These are phyloP conservation scores for Asteroscopus sphinx DNA, from an alignment of 2,888 invertebrate genomes.

Conservation along the genomic window DNA sequence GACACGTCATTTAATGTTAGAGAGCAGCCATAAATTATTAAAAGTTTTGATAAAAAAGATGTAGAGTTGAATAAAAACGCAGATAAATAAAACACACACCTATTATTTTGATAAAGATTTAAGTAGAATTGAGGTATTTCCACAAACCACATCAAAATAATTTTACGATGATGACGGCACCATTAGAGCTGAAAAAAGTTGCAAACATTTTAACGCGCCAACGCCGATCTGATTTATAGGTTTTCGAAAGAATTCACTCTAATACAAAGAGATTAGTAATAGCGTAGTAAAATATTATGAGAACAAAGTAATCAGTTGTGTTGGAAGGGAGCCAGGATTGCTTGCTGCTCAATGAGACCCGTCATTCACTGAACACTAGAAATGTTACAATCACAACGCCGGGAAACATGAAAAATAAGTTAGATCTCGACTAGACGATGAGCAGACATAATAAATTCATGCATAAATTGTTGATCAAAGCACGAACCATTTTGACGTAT, in stretches of 20 bases:
- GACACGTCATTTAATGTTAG: conserved; percentile 14
- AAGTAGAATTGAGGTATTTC: conserved; percentile 56
- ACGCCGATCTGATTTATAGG: conserved; percentile 68
- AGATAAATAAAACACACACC: conserved; percentile 45
- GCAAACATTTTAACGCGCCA: conserved; percentile 67
- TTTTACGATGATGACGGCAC: conserved; percentile 58
- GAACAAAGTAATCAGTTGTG: conserved; percentile 74
- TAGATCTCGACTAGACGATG: conserved; percentile 7
- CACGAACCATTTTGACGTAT: too few relatives aligned
- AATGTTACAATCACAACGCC: conserved; percentile 18
- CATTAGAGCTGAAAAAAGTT: conserved; percentile 62
- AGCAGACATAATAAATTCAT: neutral
- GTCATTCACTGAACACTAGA: conserved; percentile 69
- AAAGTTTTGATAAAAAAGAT: conserved; percentile 53
- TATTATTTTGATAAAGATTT: conserved; percentile 48
- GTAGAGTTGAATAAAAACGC: conserved; percentile 47
- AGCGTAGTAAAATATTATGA: conserved; percentile 70
- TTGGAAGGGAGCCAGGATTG: conserved; percentile 73
- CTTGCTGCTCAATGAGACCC: conserved; percentile 68
- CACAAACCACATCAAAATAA: conserved; percentile 66
- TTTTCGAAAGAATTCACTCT: conserved; percentile 67
- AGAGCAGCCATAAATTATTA: conserved; percentile 36
- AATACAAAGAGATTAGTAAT: conserved; percentile 63
- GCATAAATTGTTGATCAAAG: neutral
- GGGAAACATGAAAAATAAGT: conserved; percentile 4